phyloP scores from a whole-genome alignment of 23 tunicate species.

The Oikopleura dioica region DNA sequence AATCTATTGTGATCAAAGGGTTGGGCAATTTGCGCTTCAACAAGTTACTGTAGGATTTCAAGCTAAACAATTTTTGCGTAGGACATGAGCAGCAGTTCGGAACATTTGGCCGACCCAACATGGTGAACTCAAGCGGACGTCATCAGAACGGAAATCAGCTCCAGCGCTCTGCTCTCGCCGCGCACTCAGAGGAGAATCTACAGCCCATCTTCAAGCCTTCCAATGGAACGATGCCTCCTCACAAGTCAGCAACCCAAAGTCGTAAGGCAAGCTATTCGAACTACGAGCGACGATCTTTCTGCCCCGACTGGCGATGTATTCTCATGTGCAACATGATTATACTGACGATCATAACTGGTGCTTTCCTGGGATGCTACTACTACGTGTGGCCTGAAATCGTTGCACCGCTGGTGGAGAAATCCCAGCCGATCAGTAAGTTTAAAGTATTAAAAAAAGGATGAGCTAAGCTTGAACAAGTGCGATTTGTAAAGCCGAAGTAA shows the following conservation, averaged over 20 bases:
- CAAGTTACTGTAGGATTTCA: no score
- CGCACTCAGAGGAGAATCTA: background rate
- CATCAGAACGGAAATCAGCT: no score
- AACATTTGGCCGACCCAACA: conserved; percentile 2
- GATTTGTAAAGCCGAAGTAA: background rate
- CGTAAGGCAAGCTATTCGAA: no score
- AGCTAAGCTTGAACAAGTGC: background rate
- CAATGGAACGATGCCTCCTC: no score
- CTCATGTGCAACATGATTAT: conserved; percentile 11
- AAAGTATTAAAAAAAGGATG: background rate
- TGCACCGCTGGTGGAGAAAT: background rate
- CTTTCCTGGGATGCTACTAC: background rate
- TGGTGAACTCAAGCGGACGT: background rate
- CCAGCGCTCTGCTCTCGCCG: background rate
- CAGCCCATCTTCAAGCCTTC: conserved; percentile 8
- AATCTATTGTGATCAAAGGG: no score
- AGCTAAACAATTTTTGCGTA: no score
- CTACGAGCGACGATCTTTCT: background rate
- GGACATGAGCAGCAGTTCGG: conserved; percentile 7
- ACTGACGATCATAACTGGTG: background rate
- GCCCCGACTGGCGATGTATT: conserved; percentile 13
- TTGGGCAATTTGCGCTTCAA: no score
- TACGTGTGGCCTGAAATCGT: background rate
- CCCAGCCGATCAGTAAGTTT: background rate
- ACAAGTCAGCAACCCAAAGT: no score